Base-by-base conservation (phyloP, 2,888 invertebrate genomes). In the Chloromyia formosa region DNA sequence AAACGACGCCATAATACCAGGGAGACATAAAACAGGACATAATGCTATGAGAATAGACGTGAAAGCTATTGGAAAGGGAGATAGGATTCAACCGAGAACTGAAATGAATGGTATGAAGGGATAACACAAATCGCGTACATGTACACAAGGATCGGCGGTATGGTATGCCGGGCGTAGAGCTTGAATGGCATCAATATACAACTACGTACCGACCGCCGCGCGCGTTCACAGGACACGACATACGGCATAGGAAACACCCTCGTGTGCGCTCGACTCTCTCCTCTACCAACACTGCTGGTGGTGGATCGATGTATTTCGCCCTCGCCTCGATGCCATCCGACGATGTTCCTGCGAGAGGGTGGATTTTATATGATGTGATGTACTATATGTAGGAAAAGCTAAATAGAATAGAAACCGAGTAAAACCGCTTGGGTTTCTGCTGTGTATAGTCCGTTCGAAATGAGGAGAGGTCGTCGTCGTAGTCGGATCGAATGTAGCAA, bases 381-480 rank as follows among this genome's bases (percentile, higher is more conserved):
- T 16, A 71, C 27, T 5, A 71, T 40, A 40, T 58, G 2, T 7
- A 35, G 56, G 35, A n/a, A 40, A 40, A 42, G 69, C 69, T 20
- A 71, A 35, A 71, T 71, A 71, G 71, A 56, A 69, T 56, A 69
- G 45, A 71, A 71, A 58, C 49, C 58, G 58, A 71, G 71, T 58
- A 58, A 71, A 71, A 71, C 71, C 71, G 71, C 71, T 58, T 71
- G 71, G 71, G 58, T 71, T 71, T 71, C 58, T 71, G n/a, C 27
- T 2, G 56, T 71, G 40, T 71, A 20, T 56, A 40, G 20, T 12
- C 40, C 27, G 45, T 18, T 35, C n/a, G 12, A 20, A 71, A 35
- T 20, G 71, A 71, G 58, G 58, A 58, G 69, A 54, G 40, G 18
- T 42, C 27, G 3, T 35, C 7, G 27, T 35, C 7, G 27, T 35